Evolutionary conservation across 2,888 invertebrate species (phyloP).

Genomic region (Mythimna impura): DNA sequence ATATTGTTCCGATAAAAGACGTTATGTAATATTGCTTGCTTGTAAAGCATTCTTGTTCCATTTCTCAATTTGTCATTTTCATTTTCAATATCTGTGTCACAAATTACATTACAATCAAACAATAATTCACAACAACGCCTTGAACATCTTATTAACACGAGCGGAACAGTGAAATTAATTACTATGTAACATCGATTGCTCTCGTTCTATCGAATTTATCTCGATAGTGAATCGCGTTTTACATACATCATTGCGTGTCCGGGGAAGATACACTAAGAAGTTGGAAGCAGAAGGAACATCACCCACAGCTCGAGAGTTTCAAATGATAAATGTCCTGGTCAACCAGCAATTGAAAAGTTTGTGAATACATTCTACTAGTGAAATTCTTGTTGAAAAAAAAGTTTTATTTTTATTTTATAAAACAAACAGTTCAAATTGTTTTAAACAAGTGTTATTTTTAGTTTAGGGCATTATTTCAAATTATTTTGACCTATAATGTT

Average conservation of each 20-base stretch:
- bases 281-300: slow-evolving; percentile 21
- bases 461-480: no score
- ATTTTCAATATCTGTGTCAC: slow-evolving; percentile 44
- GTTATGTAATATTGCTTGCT: no score
- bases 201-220: slow-evolving; percentile 63
- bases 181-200: slow-evolving; percentile 60
- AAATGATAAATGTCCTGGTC: no score
- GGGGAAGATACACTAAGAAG: not conserved
- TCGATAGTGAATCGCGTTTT: slow-evolving; percentile 70
- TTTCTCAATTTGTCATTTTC: slow-evolving; percentile 25
- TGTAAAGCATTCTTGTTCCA: not conserved
- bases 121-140: slow-evolving; percentile 18
- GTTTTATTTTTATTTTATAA: no score
- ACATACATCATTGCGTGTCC: slow-evolving; percentile 73
- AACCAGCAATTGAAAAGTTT: no score
- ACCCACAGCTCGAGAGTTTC: no score
- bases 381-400: no score
- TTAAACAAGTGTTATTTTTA: no score
- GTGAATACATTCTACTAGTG: no score
- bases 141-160: slow-evolving; percentile 47
- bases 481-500: no score
- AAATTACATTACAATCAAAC: slow-evolving; percentile 31
- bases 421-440: no score
- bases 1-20: no score
- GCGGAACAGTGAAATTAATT: slow-evolving; percentile 57